Base-by-base conservation (phyloP, 1,140 invertebrate genomes). In the Drosophila insularis region DNA sequence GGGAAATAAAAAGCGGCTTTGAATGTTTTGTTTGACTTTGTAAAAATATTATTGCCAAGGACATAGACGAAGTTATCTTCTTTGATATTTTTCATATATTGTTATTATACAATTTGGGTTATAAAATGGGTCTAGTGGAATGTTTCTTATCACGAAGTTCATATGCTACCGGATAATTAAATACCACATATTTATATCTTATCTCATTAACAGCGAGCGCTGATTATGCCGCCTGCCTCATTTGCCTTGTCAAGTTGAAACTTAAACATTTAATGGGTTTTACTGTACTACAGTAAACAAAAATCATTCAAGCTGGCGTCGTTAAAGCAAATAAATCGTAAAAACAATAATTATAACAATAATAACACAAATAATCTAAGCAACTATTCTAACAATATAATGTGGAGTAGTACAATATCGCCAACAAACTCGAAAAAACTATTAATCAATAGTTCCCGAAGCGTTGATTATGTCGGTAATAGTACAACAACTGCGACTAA, bases 391-490 rank as follows among this genome's bases (percentile, higher is more conserved):
- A 87, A 87, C 27, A 84, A 87, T 90, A 91, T 90, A 87, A 91
- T 91, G 90, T 91, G 90, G 90, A 91, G 89, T 87, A 89, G 89
- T 76, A 82, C 90, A 73, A 90, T 91, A 86, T 91, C 90, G 68
- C 90, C 90, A 82, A 91, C 90, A 60, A 91, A 91, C 80, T 91
- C 90, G 74, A 91, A 91, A 78, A 91, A 91, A 82, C 80, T 91
- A 71, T 78, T 91, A 59, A 91, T 91, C 71, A 82, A 82, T 64
- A 91, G 90, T 65, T 89, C 86, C 78, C 85, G 89, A 85, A 91
- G 78, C 85, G 86, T 90, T 81, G 90, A 91, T 89, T 91, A 91
- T 91, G 90, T 91, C 91, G 91, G 86, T 91, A 90, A 86, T 86
- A 75, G 81, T 81, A 70, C 85, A 72, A 85, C 56, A 79, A 78